Conservation (phyloP, 2,888 invertebrate species). For the Meiosimyza platycephala region DNA sequence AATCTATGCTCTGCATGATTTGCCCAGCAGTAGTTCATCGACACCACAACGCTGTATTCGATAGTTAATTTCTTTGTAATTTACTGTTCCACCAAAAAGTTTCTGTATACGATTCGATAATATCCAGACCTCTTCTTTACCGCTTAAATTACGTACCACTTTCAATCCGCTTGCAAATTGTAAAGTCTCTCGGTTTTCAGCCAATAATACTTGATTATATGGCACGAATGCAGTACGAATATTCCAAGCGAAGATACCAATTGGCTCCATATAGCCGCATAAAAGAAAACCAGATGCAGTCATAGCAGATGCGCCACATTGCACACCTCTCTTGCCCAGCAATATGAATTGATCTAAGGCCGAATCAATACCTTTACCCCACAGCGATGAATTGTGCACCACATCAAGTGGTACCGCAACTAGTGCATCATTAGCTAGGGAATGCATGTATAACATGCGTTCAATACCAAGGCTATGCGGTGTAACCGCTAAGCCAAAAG, state of each 20-base stretch:
- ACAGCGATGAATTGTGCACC: constrained; percentile 70
- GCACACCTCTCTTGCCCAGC: constrained; percentile 72
- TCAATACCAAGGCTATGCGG: constrained; percentile 58
- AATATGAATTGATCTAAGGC: constrained; percentile 69
- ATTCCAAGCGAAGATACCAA: constrained; percentile 80
- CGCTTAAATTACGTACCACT: constrained; percentile 71
- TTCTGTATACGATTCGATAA: constrained; percentile 69
- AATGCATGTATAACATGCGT: constrained; percentile 74
- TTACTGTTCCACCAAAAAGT: constrained; percentile 71
- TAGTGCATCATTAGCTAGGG: constrained; percentile 73
- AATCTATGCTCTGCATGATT: constrained; percentile 44
- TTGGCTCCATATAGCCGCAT: constrained; percentile 76
- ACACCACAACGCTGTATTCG: constrained; percentile 56
- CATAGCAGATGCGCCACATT: constrained; percentile 80
- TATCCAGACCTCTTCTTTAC: constrained; percentile 74
- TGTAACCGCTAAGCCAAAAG: constrained; percentile 72
- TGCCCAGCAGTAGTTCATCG: constrained; percentile 53
- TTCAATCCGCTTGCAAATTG: constrained; percentile 82
- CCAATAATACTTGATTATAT: constrained; percentile 70
- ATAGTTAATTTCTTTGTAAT: constrained; percentile 59
- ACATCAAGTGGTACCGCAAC: constrained; percentile 71
- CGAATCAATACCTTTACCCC: constrained; percentile 67
- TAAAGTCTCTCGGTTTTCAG: constrained; percentile 71
- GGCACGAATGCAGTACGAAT: constrained; percentile 71
- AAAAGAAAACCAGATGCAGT: constrained; percentile 57